Conservation (phyloP, 2,113 vertebrate genomes). For the Thunnus thynnus region DNA sequence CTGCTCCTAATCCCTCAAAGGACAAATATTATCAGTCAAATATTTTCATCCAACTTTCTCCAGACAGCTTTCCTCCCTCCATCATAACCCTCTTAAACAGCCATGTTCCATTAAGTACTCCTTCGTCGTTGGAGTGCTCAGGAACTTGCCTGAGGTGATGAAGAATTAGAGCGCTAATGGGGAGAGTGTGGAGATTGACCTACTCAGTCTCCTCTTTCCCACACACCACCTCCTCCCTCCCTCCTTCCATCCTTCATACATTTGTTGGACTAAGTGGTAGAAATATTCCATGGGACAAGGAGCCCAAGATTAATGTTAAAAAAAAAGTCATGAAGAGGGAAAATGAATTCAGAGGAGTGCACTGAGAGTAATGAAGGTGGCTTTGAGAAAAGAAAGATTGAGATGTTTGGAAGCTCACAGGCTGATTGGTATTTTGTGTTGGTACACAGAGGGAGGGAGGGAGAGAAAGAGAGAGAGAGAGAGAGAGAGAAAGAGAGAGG, state of each 20-base stretch:
- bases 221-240: background rate
- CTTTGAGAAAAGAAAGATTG: conserved; percentile 16
- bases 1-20: conserved; percentile 15
- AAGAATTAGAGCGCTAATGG: conserved; percentile 37
- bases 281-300: background rate
- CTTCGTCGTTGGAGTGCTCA: conserved; percentile 2
- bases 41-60: conserved; percentile 8
- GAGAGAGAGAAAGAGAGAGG: too few relatives aligned
- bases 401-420: conserved; percentile 24
- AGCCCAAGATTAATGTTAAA: background rate
- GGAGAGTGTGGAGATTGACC: background rate
- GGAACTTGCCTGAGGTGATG: conserved; percentile 27
- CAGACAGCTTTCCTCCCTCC: conserved; percentile 5
- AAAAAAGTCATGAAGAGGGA: background rate
- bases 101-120: conserved; percentile 30
- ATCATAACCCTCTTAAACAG: conserved; percentile 16
- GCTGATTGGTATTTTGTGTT: conserved; percentile 38
- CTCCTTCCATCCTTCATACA: background rate
- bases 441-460: background rate
- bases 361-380: background rate
- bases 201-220: conserved; percentile 14
- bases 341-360: background rate
- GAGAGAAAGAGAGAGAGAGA: too few relatives aligned
- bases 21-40: background rate
- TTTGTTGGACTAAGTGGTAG: conserved; percentile 27